A percentile compares a stretch with the other conserved stretches of the same genome.
These are phyloP conservation scores for Crocodylus rhombifer DNA, from an alignment of 2,797 vertebrate species.

Conservation along the genomic window DNA sequence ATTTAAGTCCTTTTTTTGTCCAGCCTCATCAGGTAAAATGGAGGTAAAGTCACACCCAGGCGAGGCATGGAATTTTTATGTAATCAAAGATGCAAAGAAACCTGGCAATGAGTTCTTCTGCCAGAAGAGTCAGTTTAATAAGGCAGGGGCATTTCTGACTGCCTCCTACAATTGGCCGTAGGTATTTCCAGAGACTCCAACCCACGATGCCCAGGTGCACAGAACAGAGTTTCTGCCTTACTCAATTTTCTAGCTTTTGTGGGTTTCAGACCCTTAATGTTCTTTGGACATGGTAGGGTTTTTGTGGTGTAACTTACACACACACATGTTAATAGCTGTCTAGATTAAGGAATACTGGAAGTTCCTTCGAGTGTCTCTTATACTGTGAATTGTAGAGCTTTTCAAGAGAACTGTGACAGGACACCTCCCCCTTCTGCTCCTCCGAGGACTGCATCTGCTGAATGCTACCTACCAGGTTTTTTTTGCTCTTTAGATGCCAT, in stretches of 20 bases:
- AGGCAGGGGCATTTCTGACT: constrained; percentile 2
- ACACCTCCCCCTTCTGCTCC: constrained; percentile 14
- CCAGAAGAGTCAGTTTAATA: constrained; percentile 7
- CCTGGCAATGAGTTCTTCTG: not conserved
- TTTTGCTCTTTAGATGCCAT: constrained; percentile 47
- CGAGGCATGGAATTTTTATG: accelerated
- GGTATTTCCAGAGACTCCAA: not conserved
- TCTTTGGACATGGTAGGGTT: constrained; percentile 32
- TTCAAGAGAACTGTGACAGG: constrained; percentile 73
- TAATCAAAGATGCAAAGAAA: not conserved
- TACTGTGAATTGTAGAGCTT: constrained; percentile 81
- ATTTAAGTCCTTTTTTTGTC: not conserved
- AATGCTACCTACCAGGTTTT: not conserved
- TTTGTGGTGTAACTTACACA: constrained; percentile 48
- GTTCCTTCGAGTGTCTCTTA: constrained; percentile 69
- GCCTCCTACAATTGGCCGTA: constrained; percentile 22
- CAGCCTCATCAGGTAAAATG: not conserved
- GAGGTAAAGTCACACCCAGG: not conserved
- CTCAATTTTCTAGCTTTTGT: not conserved
- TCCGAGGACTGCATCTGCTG: not conserved
- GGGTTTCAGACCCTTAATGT: not conserved
- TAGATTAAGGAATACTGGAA: constrained; percentile 74
- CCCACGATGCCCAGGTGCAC: accelerated
- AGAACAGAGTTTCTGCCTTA: not conserved
- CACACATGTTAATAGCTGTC: constrained; percentile 51